Percentiles rank a stretch among this genome's conserved stretches.
Evolutionary conservation across 2,888 invertebrate genomes (phyloP).

Genomic region (Pinctada fucata): DNA sequence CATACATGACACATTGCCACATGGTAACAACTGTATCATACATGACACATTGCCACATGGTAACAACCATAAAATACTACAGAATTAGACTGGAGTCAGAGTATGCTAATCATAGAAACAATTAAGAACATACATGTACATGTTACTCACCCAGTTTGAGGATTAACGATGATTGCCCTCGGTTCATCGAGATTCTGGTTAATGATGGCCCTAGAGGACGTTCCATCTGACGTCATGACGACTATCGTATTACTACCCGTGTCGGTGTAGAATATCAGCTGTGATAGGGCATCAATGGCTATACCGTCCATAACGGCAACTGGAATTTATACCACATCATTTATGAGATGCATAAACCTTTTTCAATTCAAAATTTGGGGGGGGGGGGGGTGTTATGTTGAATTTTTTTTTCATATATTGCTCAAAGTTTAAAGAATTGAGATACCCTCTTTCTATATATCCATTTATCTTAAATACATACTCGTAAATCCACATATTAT

Average conservation of each 20-base stretch:
- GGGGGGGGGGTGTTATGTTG: not conserved
- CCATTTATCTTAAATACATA: too few relatives aligned
- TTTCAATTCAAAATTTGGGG: not conserved
- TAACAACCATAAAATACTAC: too few relatives aligned
- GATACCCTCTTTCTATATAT: too few relatives aligned
- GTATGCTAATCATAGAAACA: too few relatives aligned
- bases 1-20: too few relatives aligned
- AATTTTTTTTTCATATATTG: not conserved
- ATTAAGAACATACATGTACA: too few relatives aligned
- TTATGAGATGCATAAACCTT: too few relatives aligned
- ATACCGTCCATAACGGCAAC: conserved; percentile 65
- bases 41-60: too few relatives aligned
- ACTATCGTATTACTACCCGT: conserved; percentile 62
- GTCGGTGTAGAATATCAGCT: conserved; percentile 68
- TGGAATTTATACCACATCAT: conserved; percentile 14
- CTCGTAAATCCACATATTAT: too few relatives aligned
- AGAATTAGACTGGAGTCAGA: too few relatives aligned
- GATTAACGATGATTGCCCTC: conserved; percentile 62
- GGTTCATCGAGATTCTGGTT: conserved; percentile 60
- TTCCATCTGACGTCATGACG: conserved; percentile 57
- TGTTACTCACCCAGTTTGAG: conserved; percentile 58
- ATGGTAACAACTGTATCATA: too few relatives aligned
- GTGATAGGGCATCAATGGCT: conserved; percentile 64
- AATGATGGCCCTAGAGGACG: conserved; percentile 54
- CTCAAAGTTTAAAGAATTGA: not conserved